These are phyloP conservation scores for Orthonevra nobilis DNA, from an alignment of 2,888 invertebrate genomes.

Conservation along the genomic window DNA sequence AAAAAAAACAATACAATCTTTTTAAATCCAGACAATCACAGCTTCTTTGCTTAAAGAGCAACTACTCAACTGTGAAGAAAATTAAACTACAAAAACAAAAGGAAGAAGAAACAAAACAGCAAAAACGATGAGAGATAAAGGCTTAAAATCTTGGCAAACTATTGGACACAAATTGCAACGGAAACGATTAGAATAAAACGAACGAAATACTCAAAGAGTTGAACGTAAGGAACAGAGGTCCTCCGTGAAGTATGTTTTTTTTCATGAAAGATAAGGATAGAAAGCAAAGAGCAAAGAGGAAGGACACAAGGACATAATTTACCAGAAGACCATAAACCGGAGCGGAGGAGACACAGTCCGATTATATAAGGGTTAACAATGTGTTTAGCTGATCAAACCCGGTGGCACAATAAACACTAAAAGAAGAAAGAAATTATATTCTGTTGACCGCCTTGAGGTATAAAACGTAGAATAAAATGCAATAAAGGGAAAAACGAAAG, in stretches of 20 bases:
- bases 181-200: slow-evolving; percentile 48
- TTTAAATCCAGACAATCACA: no score
- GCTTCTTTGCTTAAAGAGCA: no score
- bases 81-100: neutral
- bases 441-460: neutral
- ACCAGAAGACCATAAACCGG: no score
- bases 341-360: no score
- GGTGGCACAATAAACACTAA: neutral
- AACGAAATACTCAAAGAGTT: slow-evolving; percentile 35
- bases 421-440: neutral
- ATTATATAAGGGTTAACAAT: slow-evolving; percentile 33
- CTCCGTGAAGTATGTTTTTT: no score
- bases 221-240: slow-evolving; percentile 18
- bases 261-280: no score
- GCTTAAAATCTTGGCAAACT: slow-evolving; percentile 53
- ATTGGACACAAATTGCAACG: slow-evolving; percentile 52
- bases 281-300: neutral
- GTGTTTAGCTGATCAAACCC: slow-evolving; percentile 16
- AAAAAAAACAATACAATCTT: no score
- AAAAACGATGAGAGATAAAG: slow-evolving; percentile 34
- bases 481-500: neutral
- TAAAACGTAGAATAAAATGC: slow-evolving; percentile 4
- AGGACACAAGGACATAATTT: slow-evolving; percentile 22
- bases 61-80: slow-evolving; percentile 11
- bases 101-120: slow-evolving; percentile 12